These are phyloP conservation scores for Exaiptasia diaphana DNA, from an alignment of 64 coral and sea anemone genomes.

Conservation along the genomic window DNA sequence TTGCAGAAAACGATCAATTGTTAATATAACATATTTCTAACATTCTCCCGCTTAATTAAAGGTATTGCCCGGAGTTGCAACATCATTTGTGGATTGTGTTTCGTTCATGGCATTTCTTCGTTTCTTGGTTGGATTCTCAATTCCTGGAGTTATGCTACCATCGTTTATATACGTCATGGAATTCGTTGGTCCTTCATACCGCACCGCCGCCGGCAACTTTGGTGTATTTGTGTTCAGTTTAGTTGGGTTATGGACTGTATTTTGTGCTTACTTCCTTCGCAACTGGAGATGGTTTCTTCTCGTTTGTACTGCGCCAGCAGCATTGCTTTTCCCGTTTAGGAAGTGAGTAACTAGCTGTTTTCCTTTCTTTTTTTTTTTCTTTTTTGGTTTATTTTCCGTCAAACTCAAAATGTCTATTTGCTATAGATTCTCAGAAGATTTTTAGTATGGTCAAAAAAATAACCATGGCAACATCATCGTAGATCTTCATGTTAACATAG, in stretches of 20 bases:
- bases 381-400: too few relatives aligned
- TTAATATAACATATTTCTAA: too few relatives aligned
- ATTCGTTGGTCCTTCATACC: neutral
- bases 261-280: neutral
- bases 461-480: too few relatives aligned
- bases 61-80: neutral
- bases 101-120: neutral
- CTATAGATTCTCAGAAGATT: too few relatives aligned
- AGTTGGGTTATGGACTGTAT: neutral
- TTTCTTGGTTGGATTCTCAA: neutral
- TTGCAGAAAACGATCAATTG: too few relatives aligned
- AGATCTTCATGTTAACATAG: too few relatives aligned
- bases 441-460: too few relatives aligned
- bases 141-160: neutral
- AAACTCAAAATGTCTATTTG: too few relatives aligned
- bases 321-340: slow-evolving; percentile 42
- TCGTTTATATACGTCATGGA: slow-evolving; percentile 8
- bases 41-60: too few relatives aligned
- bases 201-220: slow-evolving; percentile 12
- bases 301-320: neutral
- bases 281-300: slow-evolving; percentile 1
- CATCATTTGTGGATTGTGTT: neutral
- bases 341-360: too few relatives aligned
- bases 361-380: too few relatives aligned
- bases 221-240: neutral